Conservation (phyloP, 2,797 vertebrate genomes). For the Malurus leucopterus region DNA sequence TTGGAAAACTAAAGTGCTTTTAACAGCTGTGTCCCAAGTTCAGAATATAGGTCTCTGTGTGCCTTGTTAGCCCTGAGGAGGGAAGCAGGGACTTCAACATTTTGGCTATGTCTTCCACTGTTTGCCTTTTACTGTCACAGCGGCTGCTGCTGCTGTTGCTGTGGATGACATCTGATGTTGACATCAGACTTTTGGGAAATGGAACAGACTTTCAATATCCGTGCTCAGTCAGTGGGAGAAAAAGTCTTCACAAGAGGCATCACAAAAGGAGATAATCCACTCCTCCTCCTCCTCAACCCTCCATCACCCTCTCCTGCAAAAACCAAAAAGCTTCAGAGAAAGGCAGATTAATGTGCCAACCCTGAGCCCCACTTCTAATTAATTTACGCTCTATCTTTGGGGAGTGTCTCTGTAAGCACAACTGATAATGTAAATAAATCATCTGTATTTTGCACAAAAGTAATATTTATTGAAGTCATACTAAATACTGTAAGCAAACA, state of each 20-base stretch:
- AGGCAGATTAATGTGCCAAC: background rate
- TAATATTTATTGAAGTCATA: background rate
- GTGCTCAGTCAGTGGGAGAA: constrained; percentile 34
- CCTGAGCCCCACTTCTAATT: background rate
- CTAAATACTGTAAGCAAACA: background rate
- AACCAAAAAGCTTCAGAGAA: background rate
- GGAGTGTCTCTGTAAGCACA: background rate
- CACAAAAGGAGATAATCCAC: background rate
- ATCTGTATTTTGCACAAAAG: background rate
- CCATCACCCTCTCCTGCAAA: background rate
- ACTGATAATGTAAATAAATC: background rate
- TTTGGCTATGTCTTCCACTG: constrained; percentile 53
- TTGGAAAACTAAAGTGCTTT: constrained; percentile 68
- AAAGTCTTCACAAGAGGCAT: constrained; percentile 30
- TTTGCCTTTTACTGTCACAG: constrained; percentile 66
- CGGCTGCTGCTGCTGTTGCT: constrained; percentile 30
- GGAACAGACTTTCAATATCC: constrained; percentile 46
- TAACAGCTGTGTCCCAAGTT: constrained; percentile 68
- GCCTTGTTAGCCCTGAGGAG: constrained; percentile 59
- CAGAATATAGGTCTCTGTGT: constrained; percentile 49
- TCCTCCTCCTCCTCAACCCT: background rate
- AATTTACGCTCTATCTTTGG: background rate
- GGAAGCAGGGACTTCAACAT: constrained; percentile 65
- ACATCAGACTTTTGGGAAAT: constrained; percentile 53
- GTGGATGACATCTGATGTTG: constrained; percentile 56